A percentile compares a stretch with the other conserved stretches of the same genome.
Evolutionary conservation across 2,888 invertebrate genomes (phyloP).

Genomic region (Maniola hyperantus): DNA sequence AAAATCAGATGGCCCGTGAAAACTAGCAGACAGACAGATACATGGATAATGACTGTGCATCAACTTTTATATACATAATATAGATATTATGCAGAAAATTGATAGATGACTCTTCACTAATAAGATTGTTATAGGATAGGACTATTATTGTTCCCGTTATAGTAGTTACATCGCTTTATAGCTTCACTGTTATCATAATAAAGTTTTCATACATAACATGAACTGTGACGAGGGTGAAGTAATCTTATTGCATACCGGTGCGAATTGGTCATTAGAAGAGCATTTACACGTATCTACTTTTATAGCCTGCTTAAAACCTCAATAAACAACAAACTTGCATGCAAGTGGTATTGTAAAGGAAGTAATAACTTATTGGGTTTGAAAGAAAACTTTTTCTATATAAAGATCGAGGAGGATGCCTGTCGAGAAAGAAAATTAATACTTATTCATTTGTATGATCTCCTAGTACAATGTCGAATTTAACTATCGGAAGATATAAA

Average conservation of each 20-base stretch:
- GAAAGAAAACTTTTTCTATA: constrained; percentile 11
- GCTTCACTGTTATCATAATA: constrained; percentile 17
- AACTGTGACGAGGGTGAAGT: constrained; percentile 2
- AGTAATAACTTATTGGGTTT: constrained; percentile 20
- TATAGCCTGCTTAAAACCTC: neutral
- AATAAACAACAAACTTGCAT: constrained; percentile 8
- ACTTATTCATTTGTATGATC: constrained; percentile 22
- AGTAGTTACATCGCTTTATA: neutral
- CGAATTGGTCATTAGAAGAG: constrained; percentile 17
- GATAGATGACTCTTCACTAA: neutral
- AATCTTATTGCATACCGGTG: constrained; percentile 23
- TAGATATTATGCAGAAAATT: neutral
- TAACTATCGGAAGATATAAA: constrained; percentile 34
- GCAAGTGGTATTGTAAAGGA: constrained; percentile 3
- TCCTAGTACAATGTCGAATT: constrained; percentile 10
- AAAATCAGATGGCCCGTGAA: too few relatives aligned
- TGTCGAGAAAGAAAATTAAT: constrained; percentile 9
- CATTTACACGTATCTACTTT: neutral
- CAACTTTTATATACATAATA: neutral
- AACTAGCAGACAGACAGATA: too few relatives aligned
- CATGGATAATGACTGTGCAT: neutral
- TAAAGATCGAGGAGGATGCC: neutral
- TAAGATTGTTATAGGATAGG: neutral
- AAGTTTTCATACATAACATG: constrained; percentile 10
- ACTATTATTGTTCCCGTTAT: neutral